Conservation (phyloP, 1,140 invertebrate species). For the Habropoda laboriosa region DNA sequence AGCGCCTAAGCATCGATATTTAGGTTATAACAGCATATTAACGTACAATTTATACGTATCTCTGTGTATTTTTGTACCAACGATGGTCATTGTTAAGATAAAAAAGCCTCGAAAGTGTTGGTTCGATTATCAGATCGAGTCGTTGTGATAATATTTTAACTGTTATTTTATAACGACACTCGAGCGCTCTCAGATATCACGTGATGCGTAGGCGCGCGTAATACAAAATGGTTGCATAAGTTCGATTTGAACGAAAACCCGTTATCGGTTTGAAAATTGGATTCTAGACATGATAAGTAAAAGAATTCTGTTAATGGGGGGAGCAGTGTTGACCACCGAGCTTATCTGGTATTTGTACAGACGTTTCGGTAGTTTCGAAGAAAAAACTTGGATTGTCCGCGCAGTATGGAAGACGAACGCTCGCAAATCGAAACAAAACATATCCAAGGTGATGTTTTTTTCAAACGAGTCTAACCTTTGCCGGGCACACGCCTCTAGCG, state of each 20-base stretch:
- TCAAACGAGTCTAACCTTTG: constrained; percentile 59
- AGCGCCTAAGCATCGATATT: neutral
- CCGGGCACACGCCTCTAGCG: constrained; percentile 48
- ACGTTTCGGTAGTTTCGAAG: neutral
- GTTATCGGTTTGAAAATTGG: no score
- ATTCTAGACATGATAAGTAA: constrained; percentile 18
- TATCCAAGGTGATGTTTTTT: constrained; percentile 69
- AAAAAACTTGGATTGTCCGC: neutral
- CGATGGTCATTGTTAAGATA: neutral
- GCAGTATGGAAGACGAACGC: no score
- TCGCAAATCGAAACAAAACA: neutral
- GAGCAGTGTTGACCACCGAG: constrained; percentile 39
- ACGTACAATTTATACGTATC: no score
- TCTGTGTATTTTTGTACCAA: no score
- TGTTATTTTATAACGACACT: neutral
- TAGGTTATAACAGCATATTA: constrained; percentile 12
- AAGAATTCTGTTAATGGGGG: neutral
- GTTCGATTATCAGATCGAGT: neutral
- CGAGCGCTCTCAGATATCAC: neutral
- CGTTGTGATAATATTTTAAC: neutral
- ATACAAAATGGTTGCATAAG: neutral
- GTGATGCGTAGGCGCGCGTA: neutral
- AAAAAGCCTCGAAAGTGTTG: neutral
- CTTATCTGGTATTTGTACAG: constrained; percentile 60
- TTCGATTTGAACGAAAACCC: neutral